Conservation (phyloP, 2,113 vertebrate genomes). For the Mormyrus iriodes region DNA sequence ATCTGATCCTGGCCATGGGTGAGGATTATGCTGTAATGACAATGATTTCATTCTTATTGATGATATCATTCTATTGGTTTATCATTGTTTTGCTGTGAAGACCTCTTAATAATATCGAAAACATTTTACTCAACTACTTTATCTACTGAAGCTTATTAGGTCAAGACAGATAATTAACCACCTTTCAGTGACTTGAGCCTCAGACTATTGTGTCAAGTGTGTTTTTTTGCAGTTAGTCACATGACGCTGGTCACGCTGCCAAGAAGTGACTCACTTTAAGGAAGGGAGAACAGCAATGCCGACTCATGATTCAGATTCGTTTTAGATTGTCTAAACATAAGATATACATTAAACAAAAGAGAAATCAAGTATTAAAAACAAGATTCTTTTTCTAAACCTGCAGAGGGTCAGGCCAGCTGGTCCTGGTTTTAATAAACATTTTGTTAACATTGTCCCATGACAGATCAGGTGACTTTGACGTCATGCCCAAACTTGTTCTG, state of each 20-base stretch:
- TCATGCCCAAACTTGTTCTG: not conserved
- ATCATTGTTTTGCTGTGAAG: not conserved
- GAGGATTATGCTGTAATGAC: not conserved
- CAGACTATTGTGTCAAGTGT: not conserved
- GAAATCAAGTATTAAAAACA: not conserved
- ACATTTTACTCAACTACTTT: not conserved
- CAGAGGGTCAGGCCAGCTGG: not conserved
- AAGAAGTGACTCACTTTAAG: not conserved
- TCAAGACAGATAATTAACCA: not conserved
- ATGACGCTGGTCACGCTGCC: not conserved
- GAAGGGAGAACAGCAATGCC: not conserved
- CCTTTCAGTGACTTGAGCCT: not conserved
- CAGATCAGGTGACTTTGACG: not conserved
- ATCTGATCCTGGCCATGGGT: not conserved
- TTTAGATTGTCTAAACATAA: not conserved
- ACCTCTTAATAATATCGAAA: not conserved
- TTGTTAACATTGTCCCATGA: not conserved
- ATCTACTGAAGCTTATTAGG: not conserved
- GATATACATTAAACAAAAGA: not conserved
- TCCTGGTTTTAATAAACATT: not conserved
- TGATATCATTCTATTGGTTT: not conserved
- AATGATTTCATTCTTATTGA: not conserved
- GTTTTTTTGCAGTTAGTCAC: not conserved
- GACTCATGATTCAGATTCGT: not conserved
- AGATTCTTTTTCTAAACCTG: not conserved